Evolutionary conservation across 2,888 invertebrate genomes (phyloP), one percentile per base, ranked within the genome.

Genomic region (Mayetiola destructor): DNA sequence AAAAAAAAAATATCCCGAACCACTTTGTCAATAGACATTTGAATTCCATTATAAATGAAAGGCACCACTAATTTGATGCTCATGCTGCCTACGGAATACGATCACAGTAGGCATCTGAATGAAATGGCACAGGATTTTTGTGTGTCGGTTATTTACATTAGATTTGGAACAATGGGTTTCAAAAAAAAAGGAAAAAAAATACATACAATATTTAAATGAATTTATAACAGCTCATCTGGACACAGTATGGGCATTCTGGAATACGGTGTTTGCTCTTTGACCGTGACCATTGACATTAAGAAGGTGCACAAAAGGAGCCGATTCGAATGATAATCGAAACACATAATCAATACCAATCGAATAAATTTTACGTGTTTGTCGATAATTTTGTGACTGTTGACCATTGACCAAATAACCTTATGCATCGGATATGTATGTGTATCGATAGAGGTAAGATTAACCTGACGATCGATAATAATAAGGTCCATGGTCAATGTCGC

Each of bases 51-150:
- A 48, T 27, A 48, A 48, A 48, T 48, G 48, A 48, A 48, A 27
- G 23, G 48, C 23, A 27, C 48, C 27, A 23, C 48, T 48, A 48
- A 48, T 48, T 48, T 48, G 48, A 27, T 48, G 23, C n/a, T 16
- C 48, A 48, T 48, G 48, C 48, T 48, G 48, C 48, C 48, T 27
- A 48, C 48, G 27, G 27, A 48, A 48, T n/a, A 27, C 48, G 48
- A 27, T 48, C 48, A 48, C 48, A 48, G 48, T 23, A 27, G 48
- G 48, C 27, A 48, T n/a, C n/a, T 27, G 16, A 48, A 14, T 48
- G 27, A 48, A 48, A 48, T 48, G 48, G 48, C 48, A 48, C 27
- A 48, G 48, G 48, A 48, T 48, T 48, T 16, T 27, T 23, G 27
- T 48, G n/a, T 23, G 16, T 48, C 16, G n/a, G n/a, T 23, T 48